Evolutionary conservation across 1,140 invertebrate species (phyloP).

Genomic region (Achroia grisella): DNA sequence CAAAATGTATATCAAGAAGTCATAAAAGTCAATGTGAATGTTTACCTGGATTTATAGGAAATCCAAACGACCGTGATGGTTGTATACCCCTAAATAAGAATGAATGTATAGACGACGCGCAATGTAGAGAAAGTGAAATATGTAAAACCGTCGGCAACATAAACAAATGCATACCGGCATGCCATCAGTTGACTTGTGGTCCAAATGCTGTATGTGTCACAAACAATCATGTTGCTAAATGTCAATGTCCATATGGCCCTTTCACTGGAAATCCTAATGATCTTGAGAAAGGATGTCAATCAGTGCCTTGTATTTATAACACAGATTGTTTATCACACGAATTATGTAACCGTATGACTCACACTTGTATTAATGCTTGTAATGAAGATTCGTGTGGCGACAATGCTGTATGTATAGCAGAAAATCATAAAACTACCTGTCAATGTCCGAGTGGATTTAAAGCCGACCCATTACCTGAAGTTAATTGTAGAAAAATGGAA

Average conservation of each 20-base stretch:
- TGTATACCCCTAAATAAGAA: constrained; percentile 82
- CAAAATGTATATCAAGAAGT: constrained; percentile 82
- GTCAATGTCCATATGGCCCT: constrained; percentile 88
- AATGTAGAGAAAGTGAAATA: constrained; percentile 86
- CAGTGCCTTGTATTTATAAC: constrained; percentile 89
- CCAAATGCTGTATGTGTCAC: constrained; percentile 89
- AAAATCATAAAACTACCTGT: constrained; percentile 86
- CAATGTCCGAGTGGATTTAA: constrained; percentile 88
- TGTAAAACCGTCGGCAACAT: constrained; percentile 74
- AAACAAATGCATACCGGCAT: constrained; percentile 82
- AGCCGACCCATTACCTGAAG: constrained; percentile 86
- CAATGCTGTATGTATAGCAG: constrained; percentile 91
- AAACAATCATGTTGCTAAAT: constrained; percentile 91
- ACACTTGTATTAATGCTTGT: constrained; percentile 88
- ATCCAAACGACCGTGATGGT: constrained; percentile 91
- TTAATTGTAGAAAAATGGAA: constrained; percentile 81
- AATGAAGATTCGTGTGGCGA: constrained; percentile 87
- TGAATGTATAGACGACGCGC: constrained; percentile 84
- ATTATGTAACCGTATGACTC: constrained; percentile 86
- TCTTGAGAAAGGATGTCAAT: constrained; percentile 80
- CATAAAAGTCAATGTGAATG: constrained; percentile 88
- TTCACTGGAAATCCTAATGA: constrained; percentile 90
- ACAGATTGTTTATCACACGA: constrained; percentile 85
- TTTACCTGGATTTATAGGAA: constrained; percentile 84
- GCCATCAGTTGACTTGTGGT: constrained; percentile 84